These are phyloP conservation scores for Glossosoma conforme DNA, from an alignment of 1,140 invertebrate species.

Conservation along the genomic window DNA sequence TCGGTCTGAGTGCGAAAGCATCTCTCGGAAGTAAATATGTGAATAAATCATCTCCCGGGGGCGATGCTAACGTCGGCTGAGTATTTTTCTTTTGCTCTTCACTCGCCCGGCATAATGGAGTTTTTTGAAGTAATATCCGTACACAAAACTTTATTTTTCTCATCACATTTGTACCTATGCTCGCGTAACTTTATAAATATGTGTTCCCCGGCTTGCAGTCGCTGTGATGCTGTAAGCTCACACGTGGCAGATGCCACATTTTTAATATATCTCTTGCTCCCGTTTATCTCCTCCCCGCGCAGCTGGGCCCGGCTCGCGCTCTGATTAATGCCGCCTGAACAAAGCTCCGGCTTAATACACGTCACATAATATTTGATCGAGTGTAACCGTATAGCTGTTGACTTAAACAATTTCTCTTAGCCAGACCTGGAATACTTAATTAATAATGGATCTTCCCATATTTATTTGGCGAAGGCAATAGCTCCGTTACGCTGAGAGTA, in stretches of 20 bases:
- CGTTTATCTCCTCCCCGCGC: constrained; percentile 9
- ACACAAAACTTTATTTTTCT: neutral
- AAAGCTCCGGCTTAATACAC: constrained; percentile 17
- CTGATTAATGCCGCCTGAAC: constrained; percentile 26
- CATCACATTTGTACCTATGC: neutral
- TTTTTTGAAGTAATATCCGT: neutral
- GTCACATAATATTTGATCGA: constrained; percentile 25
- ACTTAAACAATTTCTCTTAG: constrained; percentile 11
- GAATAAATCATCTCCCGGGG: too few relatives aligned
- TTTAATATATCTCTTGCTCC: constrained; percentile 16
- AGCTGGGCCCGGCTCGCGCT: constrained; percentile 4
- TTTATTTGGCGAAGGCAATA: neutral
- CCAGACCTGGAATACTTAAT: neutral
- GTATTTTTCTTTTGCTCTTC: too few relatives aligned
- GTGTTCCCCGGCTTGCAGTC: constrained; percentile 1
- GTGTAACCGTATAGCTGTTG: constrained; percentile 14
- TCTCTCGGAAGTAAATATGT: too few relatives aligned
- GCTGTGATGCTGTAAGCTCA: neutral
- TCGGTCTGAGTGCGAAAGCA: too few relatives aligned
- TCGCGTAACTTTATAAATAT: neutral
- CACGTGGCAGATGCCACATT: constrained; percentile 14
- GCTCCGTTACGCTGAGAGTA: too few relatives aligned
- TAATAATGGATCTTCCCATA: neutral
- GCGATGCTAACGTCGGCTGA: too few relatives aligned
- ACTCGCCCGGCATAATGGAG: too few relatives aligned